phyloP scores from a whole-genome alignment of 2,888 invertebrate species.

The Gerris lacustris region DNA sequence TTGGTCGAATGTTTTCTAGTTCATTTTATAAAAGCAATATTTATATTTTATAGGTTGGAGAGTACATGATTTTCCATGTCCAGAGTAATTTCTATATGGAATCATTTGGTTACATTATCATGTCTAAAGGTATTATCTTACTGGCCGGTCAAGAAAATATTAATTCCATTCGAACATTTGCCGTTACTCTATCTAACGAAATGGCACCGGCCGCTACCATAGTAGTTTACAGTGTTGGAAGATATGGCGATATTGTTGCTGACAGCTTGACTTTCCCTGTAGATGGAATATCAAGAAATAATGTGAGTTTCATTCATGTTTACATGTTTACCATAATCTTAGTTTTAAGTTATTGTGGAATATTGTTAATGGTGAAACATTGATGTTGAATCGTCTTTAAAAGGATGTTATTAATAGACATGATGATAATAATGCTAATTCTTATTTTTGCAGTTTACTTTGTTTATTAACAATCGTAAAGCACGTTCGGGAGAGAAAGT shows the following conservation, averaged over 20 bases:
- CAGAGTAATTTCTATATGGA: slow-evolving; percentile 83
- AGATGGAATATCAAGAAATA: slow-evolving; percentile 85
- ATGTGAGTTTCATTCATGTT: slow-evolving; percentile 42
- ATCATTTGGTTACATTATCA: slow-evolving; percentile 76
- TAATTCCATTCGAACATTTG: slow-evolving; percentile 68
- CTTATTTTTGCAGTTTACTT: slow-evolving; percentile 50
- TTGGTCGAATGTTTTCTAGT: not conserved
- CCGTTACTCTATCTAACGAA: slow-evolving; percentile 68
- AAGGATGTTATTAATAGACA: no score
- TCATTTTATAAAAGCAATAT: not conserved
- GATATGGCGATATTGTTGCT: slow-evolving; percentile 70
- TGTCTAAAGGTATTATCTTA: slow-evolving; percentile 84
- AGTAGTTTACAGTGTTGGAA: slow-evolving; percentile 72
- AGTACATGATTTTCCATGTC: slow-evolving; percentile 88
- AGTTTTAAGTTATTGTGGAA: slow-evolving; percentile 13
- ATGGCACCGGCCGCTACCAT: slow-evolving; percentile 88
- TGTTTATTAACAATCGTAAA: slow-evolving; percentile 81
- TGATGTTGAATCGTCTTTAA: no score
- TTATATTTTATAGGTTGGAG: slow-evolving; percentile 56
- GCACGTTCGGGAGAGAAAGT: slow-evolving; percentile 85
- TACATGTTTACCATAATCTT: no score
- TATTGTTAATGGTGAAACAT: not conserved
- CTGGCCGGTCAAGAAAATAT: slow-evolving; percentile 74
- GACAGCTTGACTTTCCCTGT: slow-evolving; percentile 95
- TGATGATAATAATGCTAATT: no score